Conservation (phyloP, 1,140 invertebrate genomes). For the Dendroctonus ponderosae region DNA sequence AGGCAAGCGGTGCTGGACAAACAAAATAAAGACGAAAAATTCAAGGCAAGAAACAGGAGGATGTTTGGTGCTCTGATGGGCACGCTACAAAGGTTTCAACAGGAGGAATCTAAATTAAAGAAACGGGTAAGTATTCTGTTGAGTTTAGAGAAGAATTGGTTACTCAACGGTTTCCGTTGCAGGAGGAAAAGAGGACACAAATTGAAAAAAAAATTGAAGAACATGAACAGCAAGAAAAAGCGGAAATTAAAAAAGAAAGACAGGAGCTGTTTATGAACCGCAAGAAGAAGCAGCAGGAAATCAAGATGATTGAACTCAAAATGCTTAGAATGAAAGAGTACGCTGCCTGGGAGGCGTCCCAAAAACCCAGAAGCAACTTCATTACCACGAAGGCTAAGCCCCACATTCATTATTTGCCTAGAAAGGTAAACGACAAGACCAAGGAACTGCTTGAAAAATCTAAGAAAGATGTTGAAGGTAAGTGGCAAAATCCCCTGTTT, state of each 20-base stretch:
- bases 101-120: slow-evolving; percentile 88
- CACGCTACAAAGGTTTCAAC: slow-evolving; percentile 91
- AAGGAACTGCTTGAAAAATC: slow-evolving; percentile 54
- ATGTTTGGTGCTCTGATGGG: slow-evolving; percentile 95
- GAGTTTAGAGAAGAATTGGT: neutral
- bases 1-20: slow-evolving; percentile 77
- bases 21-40: slow-evolving; percentile 80
- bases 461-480: slow-evolving; percentile 57
- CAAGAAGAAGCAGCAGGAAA: slow-evolving; percentile 84
- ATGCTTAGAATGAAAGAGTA: slow-evolving; percentile 84
- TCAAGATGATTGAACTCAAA: slow-evolving; percentile 87
- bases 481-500: slow-evolving; percentile 37
- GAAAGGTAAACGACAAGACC: slow-evolving; percentile 60
- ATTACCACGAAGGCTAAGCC: slow-evolving; percentile 87
- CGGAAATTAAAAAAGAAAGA: slow-evolving; percentile 79
- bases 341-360: slow-evolving; percentile 81
- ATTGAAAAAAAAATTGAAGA: slow-evolving; percentile 93
- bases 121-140: slow-evolving; percentile 56
- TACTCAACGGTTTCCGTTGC: slow-evolving; percentile 34
- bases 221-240: slow-evolving; percentile 82
- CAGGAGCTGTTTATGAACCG: slow-evolving; percentile 82
- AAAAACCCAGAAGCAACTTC: slow-evolving; percentile 74
- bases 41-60: slow-evolving; percentile 81
- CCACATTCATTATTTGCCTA: slow-evolving; percentile 84
- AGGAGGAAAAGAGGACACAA: slow-evolving; percentile 81